Evolutionary conservation across 2,113 vertebrate genomes (phyloP).

Genomic region (Forbesichthys papilliferus): DNA sequence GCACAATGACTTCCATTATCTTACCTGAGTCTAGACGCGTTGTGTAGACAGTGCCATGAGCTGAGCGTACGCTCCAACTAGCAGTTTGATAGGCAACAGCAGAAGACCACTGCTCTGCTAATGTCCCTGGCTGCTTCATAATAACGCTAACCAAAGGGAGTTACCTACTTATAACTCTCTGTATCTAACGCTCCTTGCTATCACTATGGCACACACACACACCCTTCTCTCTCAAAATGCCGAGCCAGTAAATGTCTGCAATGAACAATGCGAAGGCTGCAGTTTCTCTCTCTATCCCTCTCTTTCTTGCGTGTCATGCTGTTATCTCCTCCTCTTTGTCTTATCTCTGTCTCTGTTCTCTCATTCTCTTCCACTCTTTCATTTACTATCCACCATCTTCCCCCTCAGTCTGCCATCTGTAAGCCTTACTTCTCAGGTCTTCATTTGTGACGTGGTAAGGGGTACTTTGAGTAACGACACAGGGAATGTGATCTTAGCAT

Average conservation of each 20-base stretch:
- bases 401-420: slow-evolving; percentile 38
- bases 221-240: slow-evolving; percentile 37
- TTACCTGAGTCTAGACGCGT: slow-evolving; percentile 89
- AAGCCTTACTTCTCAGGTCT: slow-evolving; percentile 47
- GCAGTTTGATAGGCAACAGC: slow-evolving; percentile 34
- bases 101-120: slow-evolving; percentile 43
- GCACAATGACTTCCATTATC: slow-evolving; percentile 89
- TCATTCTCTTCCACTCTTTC: slow-evolving; percentile 40
- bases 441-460: slow-evolving; percentile 50
- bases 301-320: slow-evolving; percentile 42
- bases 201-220: slow-evolving; percentile 25
- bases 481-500: neutral
- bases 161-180: slow-evolving; percentile 37
- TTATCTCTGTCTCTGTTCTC: slow-evolving; percentile 36
- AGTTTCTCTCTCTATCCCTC: slow-evolving; percentile 50
- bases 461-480: slow-evolving; percentile 37
- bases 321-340: slow-evolving; percentile 44
- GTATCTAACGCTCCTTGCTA: slow-evolving; percentile 51
- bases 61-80: slow-evolving; percentile 42
- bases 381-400: slow-evolving; percentile 53
- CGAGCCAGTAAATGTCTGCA: slow-evolving; percentile 75
- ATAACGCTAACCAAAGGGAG: slow-evolving; percentile 54
- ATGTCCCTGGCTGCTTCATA: slow-evolving; percentile 59
- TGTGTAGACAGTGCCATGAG: slow-evolving; percentile 74
- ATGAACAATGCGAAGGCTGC: slow-evolving; percentile 76